phyloP scores from a whole-genome alignment of 2,797 vertebrate genomes.

The Sebastes vulpes region DNA sequence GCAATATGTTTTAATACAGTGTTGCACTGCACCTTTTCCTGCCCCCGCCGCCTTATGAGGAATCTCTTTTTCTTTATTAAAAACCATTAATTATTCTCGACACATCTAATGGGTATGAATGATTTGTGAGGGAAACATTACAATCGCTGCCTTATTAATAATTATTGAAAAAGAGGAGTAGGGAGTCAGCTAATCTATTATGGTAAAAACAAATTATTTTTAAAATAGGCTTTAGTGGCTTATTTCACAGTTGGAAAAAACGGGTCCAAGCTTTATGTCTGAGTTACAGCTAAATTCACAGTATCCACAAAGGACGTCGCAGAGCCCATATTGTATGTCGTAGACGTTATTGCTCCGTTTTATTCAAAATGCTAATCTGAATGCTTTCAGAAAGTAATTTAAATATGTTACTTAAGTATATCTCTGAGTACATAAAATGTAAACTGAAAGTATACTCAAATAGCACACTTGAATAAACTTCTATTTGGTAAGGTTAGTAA shows the following conservation, averaged over 20 bases:
- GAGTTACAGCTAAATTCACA: constrained; percentile 19
- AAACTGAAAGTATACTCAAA: too few relatives aligned
- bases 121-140: constrained; percentile 67
- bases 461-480: too few relatives aligned
- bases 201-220: constrained; percentile 42
- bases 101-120: constrained; percentile 74
- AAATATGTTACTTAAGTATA: not conserved
- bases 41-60: constrained; percentile 54
- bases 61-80: constrained; percentile 82
- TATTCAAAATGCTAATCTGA: constrained; percentile 19
- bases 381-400: constrained; percentile 38
- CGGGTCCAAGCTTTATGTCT: not conserved
- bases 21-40: constrained; percentile 65
- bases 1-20: constrained; percentile 83
- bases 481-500: not conserved
- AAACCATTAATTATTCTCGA: constrained; percentile 82
- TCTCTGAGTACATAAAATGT: too few relatives aligned
- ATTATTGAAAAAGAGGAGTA: constrained; percentile 63
- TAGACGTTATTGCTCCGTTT: constrained; percentile 25
- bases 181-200: constrained; percentile 49
- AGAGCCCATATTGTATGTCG: not conserved
- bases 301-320: constrained; percentile 7
- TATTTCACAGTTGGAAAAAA: constrained; percentile 20
- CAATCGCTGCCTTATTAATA: constrained; percentile 73
- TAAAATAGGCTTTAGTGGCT: constrained; percentile 27